Conservation (phyloP, 2,797 vertebrate species). For the Enteromius radiatus region DNA sequence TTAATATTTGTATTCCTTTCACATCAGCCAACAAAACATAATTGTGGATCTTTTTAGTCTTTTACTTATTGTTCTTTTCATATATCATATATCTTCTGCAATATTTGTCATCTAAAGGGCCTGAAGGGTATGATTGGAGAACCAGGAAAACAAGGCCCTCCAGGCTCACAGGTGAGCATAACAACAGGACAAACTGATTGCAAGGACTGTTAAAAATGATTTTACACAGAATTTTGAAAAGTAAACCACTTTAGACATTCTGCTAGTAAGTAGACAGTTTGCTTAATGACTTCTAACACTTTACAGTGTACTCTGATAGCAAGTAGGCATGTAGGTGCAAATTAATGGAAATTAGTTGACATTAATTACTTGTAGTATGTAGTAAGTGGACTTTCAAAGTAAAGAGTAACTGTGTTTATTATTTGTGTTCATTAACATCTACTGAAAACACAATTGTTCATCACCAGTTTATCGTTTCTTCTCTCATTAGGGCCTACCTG, state of each 20-base stretch:
- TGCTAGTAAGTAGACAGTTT: no score
- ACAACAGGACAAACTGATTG: background rate
- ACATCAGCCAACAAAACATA: background rate
- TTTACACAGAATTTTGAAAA: background rate
- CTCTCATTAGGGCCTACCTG: conserved; percentile 73
- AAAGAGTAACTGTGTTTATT: background rate
- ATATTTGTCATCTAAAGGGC: conserved; percentile 70
- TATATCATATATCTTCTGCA: conserved; percentile 19
- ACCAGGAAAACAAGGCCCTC: conserved; percentile 68
- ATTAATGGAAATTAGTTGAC: no score
- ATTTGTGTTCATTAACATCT: background rate
- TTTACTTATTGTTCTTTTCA: background rate
- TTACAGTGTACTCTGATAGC: no score
- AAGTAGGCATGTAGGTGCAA: no score
- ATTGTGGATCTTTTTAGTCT: background rate
- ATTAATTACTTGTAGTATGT: no score
- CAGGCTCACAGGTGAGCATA: conserved; percentile 73
- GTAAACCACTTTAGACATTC: background rate
- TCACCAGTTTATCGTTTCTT: background rate
- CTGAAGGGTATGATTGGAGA: conserved; percentile 70
- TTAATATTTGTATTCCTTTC: background rate
- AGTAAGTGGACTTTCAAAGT: no score
- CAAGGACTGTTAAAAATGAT: conserved; percentile 11
- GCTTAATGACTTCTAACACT: no score
- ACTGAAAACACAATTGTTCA: background rate